These are phyloP conservation scores for Cettia cetti DNA, from an alignment of 2,113 vertebrate genomes.

Conservation along the genomic window DNA sequence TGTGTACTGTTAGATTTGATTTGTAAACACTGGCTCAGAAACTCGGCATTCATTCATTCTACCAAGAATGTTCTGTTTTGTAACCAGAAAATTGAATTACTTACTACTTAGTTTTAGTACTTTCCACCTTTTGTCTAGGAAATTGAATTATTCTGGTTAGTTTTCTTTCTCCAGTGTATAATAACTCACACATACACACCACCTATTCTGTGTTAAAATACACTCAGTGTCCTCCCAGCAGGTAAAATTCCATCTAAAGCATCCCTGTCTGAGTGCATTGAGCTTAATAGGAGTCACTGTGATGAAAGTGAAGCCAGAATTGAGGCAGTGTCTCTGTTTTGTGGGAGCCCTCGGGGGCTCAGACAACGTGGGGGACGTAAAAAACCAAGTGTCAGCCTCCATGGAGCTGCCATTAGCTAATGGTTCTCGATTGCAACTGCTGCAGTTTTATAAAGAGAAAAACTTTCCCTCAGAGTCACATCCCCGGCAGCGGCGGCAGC, in stretches of 20 bases:
- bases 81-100: conserved; percentile 27
- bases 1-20: background rate
- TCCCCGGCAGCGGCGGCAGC: background rate
- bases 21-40: background rate
- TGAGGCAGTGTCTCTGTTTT: background rate
- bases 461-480: background rate
- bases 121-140: conserved; percentile 4
- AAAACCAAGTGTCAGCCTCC: background rate
- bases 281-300: background rate
- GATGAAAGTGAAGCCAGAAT: background rate
- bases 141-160: background rate
- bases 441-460: background rate
- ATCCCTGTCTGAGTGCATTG: background rate
- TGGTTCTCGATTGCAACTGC: background rate
- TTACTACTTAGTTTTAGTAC: conserved; percentile 4
- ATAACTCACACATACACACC: background rate
- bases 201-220: background rate
- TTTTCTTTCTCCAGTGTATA: background rate
- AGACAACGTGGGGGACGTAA: background rate
- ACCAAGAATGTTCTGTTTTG: conserved; percentile 31
- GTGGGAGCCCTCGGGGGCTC: background rate
- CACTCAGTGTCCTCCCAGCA: background rate
- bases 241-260: background rate
- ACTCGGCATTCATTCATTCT: background rate
- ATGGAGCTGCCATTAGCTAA: background rate